Evolutionary conservation across 2,113 vertebrate species (phyloP).

Genomic region (Poeciliopsis prolifica): DNA sequence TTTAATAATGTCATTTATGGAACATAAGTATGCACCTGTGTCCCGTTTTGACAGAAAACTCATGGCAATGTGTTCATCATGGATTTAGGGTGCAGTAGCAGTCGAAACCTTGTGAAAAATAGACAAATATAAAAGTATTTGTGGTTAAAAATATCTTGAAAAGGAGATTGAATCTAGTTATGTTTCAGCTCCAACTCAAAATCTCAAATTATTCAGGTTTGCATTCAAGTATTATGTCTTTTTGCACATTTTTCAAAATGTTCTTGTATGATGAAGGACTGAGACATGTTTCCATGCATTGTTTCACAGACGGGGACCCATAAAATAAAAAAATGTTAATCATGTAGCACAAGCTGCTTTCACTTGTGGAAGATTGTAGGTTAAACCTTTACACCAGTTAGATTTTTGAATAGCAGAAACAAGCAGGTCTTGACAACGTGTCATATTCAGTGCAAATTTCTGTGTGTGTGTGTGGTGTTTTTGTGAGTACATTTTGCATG

Average conservation of each 20-base stretch:
- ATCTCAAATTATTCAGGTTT: too few relatives aligned
- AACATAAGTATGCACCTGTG: too few relatives aligned
- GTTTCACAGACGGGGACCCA: neutral
- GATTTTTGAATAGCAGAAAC: conserved; percentile 3
- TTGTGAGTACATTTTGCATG: neutral
- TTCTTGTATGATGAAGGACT: neutral
- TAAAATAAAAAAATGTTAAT: neutral
- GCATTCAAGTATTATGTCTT: too few relatives aligned
- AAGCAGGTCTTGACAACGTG: neutral
- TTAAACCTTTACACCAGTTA: conserved; percentile 5
- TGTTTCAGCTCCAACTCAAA: too few relatives aligned
- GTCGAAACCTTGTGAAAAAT: neutral
- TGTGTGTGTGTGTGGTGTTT: neutral
- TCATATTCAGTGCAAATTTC: too few relatives aligned
- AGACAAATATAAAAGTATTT: neutral
- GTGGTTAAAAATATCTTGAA: too few relatives aligned
- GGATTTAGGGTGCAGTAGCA: too few relatives aligned
- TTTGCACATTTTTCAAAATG: neutral
- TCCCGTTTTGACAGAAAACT: too few relatives aligned
- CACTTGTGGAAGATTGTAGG: conserved; percentile 4
- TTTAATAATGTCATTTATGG: too few relatives aligned
- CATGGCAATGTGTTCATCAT: too few relatives aligned
- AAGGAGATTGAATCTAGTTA: too few relatives aligned
- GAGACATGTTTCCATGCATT: neutral
- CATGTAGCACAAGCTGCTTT: conserved; percentile 3